phyloP scores from a whole-genome alignment of 2,113 vertebrate species.

The Philantomba maxwellii region DNA sequence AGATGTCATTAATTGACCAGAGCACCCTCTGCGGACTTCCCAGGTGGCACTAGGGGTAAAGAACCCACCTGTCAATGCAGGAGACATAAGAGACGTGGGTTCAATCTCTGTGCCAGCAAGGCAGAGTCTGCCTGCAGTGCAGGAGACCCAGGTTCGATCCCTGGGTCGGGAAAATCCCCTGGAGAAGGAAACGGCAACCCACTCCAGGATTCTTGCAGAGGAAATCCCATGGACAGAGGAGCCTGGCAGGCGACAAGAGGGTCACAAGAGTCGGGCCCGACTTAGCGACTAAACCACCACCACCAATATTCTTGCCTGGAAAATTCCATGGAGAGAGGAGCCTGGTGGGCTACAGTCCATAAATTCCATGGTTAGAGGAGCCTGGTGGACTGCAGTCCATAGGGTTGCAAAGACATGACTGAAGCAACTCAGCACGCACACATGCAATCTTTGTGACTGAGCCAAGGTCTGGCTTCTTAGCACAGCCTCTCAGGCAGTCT shows the following conservation, averaged over 20 bases:
- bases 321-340: background rate
- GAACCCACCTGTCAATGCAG: background rate
- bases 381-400: background rate
- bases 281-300: background rate
- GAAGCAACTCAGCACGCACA: background rate
- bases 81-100: background rate
- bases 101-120: fast-evolving
- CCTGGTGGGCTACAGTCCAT: background rate
- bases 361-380: background rate
- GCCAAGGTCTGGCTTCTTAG: background rate
- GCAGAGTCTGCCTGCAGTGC: background rate
- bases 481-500: background rate
- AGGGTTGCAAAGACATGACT: background rate
- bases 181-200: background rate
- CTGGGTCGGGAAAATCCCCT: background rate
- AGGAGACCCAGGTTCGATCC: background rate
- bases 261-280: background rate
- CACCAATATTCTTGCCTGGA: background rate
- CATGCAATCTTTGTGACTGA: background rate
- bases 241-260: background rate
- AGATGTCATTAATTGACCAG: constrained; percentile 43
- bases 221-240: background rate
- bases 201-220: background rate
- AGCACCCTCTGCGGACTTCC: background rate
- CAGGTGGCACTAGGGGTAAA: background rate